A percentile compares a stretch with the other conserved stretches of the same genome.
Evolutionary conservation across 2,888 invertebrate species (phyloP).

Genomic region (Strigamia maritima): DNA sequence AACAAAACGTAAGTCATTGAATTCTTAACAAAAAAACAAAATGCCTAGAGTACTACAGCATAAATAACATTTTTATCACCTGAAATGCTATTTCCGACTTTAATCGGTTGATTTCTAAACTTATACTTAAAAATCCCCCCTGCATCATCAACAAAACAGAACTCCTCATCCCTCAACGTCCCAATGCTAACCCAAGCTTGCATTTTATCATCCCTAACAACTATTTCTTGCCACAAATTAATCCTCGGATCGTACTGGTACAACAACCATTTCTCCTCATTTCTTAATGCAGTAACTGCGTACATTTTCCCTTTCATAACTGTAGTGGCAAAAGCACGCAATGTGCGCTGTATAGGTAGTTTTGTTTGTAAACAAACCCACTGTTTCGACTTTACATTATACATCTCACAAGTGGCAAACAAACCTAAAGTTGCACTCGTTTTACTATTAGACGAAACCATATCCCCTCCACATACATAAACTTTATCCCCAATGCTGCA

Average conservation of each 20-base stretch:
- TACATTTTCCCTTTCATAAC: background rate
- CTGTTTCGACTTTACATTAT: background rate
- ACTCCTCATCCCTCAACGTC: background rate
- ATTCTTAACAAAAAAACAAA: too few species aligned
- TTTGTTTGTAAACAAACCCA: background rate
- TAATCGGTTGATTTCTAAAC: background rate
- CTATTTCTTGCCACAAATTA: slow-evolving; percentile 15
- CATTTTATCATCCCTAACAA: background rate
- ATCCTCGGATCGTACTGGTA: background rate
- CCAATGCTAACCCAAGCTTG: background rate
- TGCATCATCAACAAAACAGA: background rate
- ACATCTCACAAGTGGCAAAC: slow-evolving; percentile 11
- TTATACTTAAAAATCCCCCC: background rate
- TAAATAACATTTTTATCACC: background rate
- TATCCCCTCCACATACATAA: background rate
- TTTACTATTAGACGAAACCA: background rate
- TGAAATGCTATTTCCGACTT: background rate
- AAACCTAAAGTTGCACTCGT: background rate
- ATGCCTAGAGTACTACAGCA: background rate
- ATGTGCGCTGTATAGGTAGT: background rate
- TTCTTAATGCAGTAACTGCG: background rate
- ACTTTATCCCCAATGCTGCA: background rate
- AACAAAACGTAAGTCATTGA: too few species aligned
- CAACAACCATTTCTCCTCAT: background rate
- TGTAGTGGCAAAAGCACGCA: background rate